Evolutionary conservation across 1,140 invertebrate genomes (phyloP).

Genomic region (Drosophila varians): DNA sequence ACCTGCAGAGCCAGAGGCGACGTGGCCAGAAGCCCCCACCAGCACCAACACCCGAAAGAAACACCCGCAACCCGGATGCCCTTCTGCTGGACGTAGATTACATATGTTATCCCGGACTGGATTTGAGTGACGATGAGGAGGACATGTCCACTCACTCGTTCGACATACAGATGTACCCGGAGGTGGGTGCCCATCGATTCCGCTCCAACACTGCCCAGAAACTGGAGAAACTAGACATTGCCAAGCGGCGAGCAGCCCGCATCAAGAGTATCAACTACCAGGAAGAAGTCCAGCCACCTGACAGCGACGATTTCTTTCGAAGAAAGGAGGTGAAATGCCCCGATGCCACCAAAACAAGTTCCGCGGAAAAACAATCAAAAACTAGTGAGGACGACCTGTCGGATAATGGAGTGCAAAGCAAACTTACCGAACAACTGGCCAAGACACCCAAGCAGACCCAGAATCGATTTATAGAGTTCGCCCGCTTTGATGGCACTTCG

Average conservation of each 20-base stretch:
- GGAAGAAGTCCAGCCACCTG: conserved; percentile 81
- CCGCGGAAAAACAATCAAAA: conserved; percentile 65
- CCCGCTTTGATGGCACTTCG: conserved; percentile 95
- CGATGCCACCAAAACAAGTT: conserved; percentile 66
- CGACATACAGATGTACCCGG: conserved; percentile 89
- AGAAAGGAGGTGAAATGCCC: conserved; percentile 42
- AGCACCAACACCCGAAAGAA: conserved; percentile 22
- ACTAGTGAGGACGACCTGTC: conserved; percentile 53
- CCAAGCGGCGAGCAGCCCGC: conserved; percentile 91
- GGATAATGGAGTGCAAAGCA: conserved; percentile 83
- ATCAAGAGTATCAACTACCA: conserved; percentile 92
- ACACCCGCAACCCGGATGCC: conserved; percentile 38
- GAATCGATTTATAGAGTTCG: conserved; percentile 95
- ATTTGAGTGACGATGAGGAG: conserved; percentile 90
- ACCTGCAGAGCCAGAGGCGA: conserved; percentile 46
- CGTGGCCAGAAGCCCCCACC: conserved; percentile 57
- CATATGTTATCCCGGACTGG: conserved; percentile 89
- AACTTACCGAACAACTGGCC: conserved; percentile 90
- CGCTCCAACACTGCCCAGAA: conserved; percentile 95
- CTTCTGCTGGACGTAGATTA: conserved; percentile 85
- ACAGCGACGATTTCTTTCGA: conserved; percentile 88
- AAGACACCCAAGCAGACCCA: conserved; percentile 89
- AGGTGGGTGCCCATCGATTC: conserved; percentile 89
- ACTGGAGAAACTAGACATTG: conserved; percentile 94
- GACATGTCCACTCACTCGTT: conserved; percentile 87